Conservation (phyloP, 2,113 vertebrate species). For the Lepidothrix coronata region DNA sequence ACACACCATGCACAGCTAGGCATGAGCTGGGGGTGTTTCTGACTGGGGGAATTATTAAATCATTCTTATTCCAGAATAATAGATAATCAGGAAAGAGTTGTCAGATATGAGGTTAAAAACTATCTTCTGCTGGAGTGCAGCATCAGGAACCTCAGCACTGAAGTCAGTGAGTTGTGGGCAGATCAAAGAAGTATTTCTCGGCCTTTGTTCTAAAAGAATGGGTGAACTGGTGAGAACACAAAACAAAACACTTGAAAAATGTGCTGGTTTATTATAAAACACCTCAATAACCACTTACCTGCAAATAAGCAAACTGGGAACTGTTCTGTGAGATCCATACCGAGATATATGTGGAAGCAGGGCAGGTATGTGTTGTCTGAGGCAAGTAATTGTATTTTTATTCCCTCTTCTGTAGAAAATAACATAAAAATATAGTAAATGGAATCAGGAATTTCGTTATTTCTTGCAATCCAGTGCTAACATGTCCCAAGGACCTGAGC, state of each 20-base stretch:
- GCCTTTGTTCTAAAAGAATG: not conserved
- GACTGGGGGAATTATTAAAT: not conserved
- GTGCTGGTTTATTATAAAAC: not conserved
- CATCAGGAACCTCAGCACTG: not conserved
- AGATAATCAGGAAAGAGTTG: not conserved
- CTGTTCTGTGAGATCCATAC: not conserved
- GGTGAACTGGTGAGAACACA: not conserved
- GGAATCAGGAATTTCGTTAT: not conserved
- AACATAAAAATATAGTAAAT: not conserved
- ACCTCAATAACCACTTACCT: not conserved
- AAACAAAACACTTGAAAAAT: not conserved
- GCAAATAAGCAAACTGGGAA: not conserved
- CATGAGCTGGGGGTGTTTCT: not conserved
- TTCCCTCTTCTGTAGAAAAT: not conserved
- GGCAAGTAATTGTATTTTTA: not conserved
- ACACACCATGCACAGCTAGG: not conserved
- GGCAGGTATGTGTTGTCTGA: not conserved
- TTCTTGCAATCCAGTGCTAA: conserved; percentile 48
- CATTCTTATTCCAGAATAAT: not conserved
- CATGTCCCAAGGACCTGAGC: conserved; percentile 58
- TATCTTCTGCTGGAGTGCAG: not conserved
- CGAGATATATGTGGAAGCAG: accelerated
- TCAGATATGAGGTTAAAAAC: not conserved
- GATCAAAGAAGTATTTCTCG: not conserved
- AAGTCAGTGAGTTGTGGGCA: not conserved